Percentiles rank a stretch among this genome's conserved stretches.
phyloP scores from a whole-genome alignment of 2,113 vertebrate species.

The Cisticola juncidis region DNA sequence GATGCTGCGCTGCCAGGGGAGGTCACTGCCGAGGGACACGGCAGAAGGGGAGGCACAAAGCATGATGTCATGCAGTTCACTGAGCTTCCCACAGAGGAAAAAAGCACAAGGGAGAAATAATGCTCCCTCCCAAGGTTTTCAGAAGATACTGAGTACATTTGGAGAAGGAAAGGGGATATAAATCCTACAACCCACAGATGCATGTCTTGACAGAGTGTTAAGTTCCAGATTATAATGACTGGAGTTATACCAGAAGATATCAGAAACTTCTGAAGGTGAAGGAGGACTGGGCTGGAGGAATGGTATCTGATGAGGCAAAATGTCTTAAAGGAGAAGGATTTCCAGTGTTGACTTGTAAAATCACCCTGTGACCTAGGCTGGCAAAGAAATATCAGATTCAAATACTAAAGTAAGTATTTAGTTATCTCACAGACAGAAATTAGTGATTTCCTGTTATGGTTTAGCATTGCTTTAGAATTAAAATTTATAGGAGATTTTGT shows the following conservation, averaged over 20 bases:
- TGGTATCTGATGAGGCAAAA: background rate
- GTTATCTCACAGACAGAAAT: background rate
- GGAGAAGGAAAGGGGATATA: background rate
- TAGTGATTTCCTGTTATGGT: background rate
- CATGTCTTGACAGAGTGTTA: background rate
- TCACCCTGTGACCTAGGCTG: background rate
- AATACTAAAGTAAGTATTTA: background rate
- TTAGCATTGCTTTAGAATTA: background rate
- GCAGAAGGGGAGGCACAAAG: background rate
- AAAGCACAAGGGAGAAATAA: background rate
- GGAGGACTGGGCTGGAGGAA: background rate
- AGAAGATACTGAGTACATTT: background rate
- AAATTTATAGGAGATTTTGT: background rate
- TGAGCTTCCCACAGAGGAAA: background rate
- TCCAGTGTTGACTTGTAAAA: background rate
- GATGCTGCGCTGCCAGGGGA: accelerated
- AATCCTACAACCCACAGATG: background rate
- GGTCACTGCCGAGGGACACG: background rate
- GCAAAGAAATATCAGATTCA: background rate
- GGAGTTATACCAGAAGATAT: background rate
- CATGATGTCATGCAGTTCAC: background rate
- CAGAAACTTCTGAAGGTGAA: background rate
- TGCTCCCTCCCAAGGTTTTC: background rate
- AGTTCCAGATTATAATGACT: background rate
- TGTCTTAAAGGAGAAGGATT: background rate